Evolutionary conservation across 2,888 invertebrate genomes (phyloP), one percentile per base, ranked within the genome.

Genomic region (Lasioglossum vierecki): DNA sequence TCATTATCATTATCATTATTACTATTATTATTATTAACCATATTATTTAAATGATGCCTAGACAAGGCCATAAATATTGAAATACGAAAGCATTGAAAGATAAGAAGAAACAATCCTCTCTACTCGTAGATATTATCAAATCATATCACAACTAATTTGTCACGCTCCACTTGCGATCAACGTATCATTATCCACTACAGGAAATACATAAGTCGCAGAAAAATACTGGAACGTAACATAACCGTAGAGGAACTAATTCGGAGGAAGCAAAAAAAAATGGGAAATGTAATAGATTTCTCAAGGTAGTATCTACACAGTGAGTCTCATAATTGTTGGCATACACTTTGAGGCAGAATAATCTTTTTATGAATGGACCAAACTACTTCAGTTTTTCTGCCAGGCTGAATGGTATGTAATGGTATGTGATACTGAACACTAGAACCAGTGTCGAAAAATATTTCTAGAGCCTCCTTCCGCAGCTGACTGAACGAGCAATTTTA

Each of bases 401-500:
- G 49, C 18, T 49, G 18, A 2, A 49, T 49, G 18, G 5, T 5
- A 18, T 18, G 5, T 18, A 2, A 49, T 49, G 18, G 5, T 5
- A 18, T 18, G 5, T 18, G 18, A 49, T 46, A 46, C 13, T 4
- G 4, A 46, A 46, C 13, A 13, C 4, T 68, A 18, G 71, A 18
- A 73, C 74, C 11, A 41, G 39, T 15, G 11, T 46, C n/a, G 49
- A 77, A 70, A 70, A 76, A 76, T 68, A 68, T 39, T 75, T 15
- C 53, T 39, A 63, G 80, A 87, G 71, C 70, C 41, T 79, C 68
- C 74, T 72, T 82, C 79, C 77, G 81, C 66, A 22, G 66, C 63
- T 49, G 49, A 79, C 76, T 44, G 71, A 79, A 81, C 76, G 73
- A 85, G 75, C 22, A 57, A 87, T 85, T 86, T 78, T 49, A 76